Evolutionary conservation across 2,113 vertebrate genomes (phyloP).

Genomic region (Opisthocomus hoazin): DNA sequence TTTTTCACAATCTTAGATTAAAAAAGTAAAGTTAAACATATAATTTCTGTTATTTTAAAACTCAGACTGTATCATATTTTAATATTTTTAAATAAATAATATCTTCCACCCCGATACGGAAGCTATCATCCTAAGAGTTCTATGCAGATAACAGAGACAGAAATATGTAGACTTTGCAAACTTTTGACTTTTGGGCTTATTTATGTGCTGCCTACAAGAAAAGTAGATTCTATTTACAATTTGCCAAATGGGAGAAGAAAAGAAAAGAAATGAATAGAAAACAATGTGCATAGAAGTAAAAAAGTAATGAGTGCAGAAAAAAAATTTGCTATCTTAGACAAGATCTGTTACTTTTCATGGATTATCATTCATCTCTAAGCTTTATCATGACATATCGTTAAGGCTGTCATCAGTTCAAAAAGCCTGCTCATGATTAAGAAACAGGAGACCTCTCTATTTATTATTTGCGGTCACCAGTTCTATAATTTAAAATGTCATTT

Average conservation of each 20-base stretch:
- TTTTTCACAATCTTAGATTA: not conserved
- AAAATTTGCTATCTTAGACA: not conserved
- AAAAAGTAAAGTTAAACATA: not conserved
- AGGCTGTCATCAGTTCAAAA: not conserved
- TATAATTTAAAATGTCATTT: not conserved
- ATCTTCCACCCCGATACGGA: not conserved
- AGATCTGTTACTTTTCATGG: not conserved
- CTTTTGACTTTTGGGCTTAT: not conserved
- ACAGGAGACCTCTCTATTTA: not conserved
- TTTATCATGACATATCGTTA: not conserved
- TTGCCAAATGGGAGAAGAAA: not conserved
- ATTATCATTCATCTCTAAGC: not conserved
- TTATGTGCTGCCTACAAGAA: not conserved
- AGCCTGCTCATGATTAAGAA: not conserved
- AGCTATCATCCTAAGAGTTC: not conserved
- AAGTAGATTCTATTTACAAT: not conserved
- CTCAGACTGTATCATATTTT: not conserved
- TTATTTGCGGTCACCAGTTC: not conserved
- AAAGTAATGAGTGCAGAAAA: not conserved
- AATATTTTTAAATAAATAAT: not conserved
- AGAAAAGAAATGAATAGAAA: not conserved
- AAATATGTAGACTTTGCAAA: not conserved
- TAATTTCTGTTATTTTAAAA: not conserved
- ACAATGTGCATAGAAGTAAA: not conserved
- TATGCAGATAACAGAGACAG: not conserved